Conservation (phyloP, 2,888 invertebrate genomes). For the Andrena flavipes region DNA sequence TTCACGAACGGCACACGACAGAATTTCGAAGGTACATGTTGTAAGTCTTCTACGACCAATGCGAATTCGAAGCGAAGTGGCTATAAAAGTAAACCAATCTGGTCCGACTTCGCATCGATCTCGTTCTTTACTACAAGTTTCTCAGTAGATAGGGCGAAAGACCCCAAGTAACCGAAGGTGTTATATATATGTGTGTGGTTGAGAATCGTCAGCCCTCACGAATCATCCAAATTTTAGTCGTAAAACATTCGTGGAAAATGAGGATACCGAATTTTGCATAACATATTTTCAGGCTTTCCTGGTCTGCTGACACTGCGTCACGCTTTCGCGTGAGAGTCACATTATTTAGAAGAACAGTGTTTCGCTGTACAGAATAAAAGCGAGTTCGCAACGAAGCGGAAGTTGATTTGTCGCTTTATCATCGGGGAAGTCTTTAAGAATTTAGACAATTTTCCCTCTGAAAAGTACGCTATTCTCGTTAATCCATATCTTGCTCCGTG, state of each 20-base stretch:
- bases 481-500: no score
- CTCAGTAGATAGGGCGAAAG: slow-evolving; percentile 22
- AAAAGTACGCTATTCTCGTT: no score
- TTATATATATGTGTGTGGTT: not conserved
- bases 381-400: no score
- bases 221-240: not conserved
- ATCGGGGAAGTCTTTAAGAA: no score
- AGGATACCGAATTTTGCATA: no score
- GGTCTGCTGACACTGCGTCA: no score
- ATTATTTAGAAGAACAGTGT: no score
- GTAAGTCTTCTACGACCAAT: slow-evolving; percentile 52
- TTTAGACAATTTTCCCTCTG: no score
- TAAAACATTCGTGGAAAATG: not conserved
- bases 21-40: slow-evolving; percentile 52
- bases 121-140: slow-evolving; percentile 70
- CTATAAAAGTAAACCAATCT: slow-evolving; percentile 74
- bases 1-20: slow-evolving; percentile 37
- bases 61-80: slow-evolving; percentile 70
- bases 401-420: no score
- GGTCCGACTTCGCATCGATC: slow-evolving; percentile 72
- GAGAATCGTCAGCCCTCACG: not conserved
- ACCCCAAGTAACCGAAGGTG: slow-evolving; percentile 14
- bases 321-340: no score
- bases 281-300: no score
- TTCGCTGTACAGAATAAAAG: no score